phyloP scores from a whole-genome alignment of 2,888 invertebrate species.

The Noctua comes region DNA sequence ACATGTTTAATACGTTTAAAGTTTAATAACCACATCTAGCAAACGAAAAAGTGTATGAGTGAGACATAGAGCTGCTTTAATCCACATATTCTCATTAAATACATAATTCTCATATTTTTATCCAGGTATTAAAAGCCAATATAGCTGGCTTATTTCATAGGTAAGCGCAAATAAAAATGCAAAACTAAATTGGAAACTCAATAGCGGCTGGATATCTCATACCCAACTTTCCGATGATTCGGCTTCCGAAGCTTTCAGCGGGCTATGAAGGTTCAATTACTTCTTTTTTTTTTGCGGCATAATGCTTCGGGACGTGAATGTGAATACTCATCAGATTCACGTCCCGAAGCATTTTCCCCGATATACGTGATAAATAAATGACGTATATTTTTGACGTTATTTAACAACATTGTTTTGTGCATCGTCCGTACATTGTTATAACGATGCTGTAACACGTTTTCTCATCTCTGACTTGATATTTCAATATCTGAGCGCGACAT shows the following conservation, averaged over 20 bases:
- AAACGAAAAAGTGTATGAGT: neutral
- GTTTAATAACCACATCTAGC: neutral
- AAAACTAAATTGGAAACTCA: constrained; percentile 3
- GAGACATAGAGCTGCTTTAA: neutral
- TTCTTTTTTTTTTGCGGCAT: constrained; percentile 16
- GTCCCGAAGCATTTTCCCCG: neutral
- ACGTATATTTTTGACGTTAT: constrained; percentile 6
- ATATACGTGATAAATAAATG: neutral
- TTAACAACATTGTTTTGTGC: constrained; percentile 7
- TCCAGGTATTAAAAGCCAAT: neutral
- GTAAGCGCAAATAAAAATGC: neutral
- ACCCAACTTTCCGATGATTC: constrained; percentile 33
- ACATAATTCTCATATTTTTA: neutral
- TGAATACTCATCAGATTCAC: neutral
- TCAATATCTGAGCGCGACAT: constrained; percentile 50
- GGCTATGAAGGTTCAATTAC: constrained; percentile 52
- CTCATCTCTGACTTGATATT: constrained; percentile 42
- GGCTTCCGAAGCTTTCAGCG: constrained; percentile 26
- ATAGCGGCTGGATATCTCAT: constrained; percentile 5
- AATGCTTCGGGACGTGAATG: constrained; percentile 23
- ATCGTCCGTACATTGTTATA: neutral
- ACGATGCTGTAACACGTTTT: constrained; percentile 26
- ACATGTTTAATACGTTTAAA: neutral
- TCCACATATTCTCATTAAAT: neutral
- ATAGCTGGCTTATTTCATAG: neutral